Percentiles rank a stretch among this genome's conserved stretches.
Evolutionary conservation across 2,797 vertebrate genomes (phyloP).

Genomic region (Tinamus major): DNA sequence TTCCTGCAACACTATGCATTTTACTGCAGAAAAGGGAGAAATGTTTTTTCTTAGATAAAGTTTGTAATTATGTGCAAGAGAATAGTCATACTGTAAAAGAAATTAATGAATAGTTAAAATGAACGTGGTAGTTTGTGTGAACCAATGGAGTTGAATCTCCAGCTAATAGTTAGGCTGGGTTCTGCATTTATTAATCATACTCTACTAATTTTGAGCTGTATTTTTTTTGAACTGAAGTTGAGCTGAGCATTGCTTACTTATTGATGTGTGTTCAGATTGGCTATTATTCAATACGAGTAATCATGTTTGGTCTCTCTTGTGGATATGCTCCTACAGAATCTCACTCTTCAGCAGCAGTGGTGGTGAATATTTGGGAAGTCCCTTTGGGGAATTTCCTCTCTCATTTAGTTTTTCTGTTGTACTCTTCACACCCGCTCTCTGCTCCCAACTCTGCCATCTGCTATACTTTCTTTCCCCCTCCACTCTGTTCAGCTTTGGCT

Average conservation of each 20-base stretch:
- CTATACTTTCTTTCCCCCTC: constrained; percentile 82
- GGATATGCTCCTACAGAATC: constrained; percentile 64
- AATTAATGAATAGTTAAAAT: background rate
- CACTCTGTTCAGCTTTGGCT: constrained; percentile 83
- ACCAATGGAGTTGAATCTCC: background rate
- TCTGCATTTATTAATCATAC: constrained; percentile 45
- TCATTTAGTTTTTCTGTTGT: constrained; percentile 82
- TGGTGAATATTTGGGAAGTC: constrained; percentile 85
- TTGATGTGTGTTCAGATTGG: constrained; percentile 32
- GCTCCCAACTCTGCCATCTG: constrained; percentile 84
- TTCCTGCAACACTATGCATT: background rate
- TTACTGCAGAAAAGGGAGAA: background rate
- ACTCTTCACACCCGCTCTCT: constrained; percentile 84
- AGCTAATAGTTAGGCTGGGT: background rate
- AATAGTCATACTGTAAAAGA: background rate
- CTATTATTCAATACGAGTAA: constrained; percentile 57
- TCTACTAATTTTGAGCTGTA: constrained; percentile 14
- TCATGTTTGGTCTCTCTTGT: constrained; percentile 63
- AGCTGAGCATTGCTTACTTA: background rate
- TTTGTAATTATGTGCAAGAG: background rate
- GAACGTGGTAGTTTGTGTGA: background rate
- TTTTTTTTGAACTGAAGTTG: background rate
- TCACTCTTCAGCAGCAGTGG: constrained; percentile 71
- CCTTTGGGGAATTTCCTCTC: constrained; percentile 86
- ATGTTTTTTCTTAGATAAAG: background rate